These are phyloP conservation scores for Mimumesa dahlbomi DNA, from an alignment of 2,888 invertebrate species.

Conservation along the genomic window DNA sequence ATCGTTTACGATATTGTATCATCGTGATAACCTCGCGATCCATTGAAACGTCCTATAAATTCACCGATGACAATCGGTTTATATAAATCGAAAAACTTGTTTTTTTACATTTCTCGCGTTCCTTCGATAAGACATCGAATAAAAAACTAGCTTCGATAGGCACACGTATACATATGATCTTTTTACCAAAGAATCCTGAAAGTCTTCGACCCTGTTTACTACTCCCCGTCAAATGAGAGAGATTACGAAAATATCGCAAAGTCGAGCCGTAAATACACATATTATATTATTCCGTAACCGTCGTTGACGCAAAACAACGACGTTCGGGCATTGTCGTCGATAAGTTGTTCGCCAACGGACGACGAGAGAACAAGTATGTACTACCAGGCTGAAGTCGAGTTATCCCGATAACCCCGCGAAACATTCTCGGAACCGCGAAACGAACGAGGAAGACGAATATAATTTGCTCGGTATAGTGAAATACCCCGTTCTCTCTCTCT, in stretches of 20 bases:
- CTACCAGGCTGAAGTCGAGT: background rate
- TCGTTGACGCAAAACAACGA: constrained; percentile 9
- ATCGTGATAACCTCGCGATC: too few relatives aligned
- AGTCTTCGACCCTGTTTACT: constrained; percentile 4
- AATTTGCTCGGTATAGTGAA: too few relatives aligned
- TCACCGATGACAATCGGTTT: too few relatives aligned
- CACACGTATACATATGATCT: too few relatives aligned
- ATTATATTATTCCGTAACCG: background rate
- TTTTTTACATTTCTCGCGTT: too few relatives aligned
- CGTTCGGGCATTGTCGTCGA: constrained; percentile 9
- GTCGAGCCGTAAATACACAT: background rate
- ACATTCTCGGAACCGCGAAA: background rate
- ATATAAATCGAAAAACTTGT: too few relatives aligned
- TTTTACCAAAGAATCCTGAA: background rate
- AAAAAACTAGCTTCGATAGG: too few relatives aligned
- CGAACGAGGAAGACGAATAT: background rate
- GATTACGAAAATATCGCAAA: constrained; percentile 14
- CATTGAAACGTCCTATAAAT: too few relatives aligned
- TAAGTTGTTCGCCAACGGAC: background rate
- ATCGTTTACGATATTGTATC: too few relatives aligned
- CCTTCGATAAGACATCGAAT: too few relatives aligned
- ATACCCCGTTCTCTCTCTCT: too few relatives aligned
- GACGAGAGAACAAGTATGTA: background rate
- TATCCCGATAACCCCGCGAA: constrained; percentile 5
- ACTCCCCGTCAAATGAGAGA: background rate